A percentile compares a stretch with the other conserved stretches of the same genome.
Conservation (phyloP, 2,888 invertebrate species). For the Cerastoderma edule region DNA sequence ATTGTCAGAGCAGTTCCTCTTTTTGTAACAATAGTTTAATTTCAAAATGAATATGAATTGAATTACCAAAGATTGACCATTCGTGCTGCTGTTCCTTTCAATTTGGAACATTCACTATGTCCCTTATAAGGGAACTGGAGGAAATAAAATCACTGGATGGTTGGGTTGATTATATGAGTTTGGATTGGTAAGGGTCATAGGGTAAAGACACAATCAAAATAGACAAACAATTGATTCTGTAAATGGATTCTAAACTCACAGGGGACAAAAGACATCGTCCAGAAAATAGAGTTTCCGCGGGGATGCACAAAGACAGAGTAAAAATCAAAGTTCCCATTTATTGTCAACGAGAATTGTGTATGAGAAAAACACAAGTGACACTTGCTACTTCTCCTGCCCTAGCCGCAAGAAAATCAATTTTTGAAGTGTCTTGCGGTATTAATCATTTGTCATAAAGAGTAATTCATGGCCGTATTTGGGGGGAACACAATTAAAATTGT, state of each 20-base stretch:
- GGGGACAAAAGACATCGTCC: slow-evolving; percentile 58
- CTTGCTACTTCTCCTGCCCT: slow-evolving; percentile 45
- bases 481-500: slow-evolving; percentile 63
- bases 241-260: slow-evolving; percentile 56
- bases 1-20: too few species aligned
- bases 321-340: slow-evolving; percentile 61
- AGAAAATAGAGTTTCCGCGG: slow-evolving; percentile 58
- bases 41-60: too few species aligned
- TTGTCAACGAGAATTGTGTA: slow-evolving; percentile 51
- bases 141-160: too few species aligned
- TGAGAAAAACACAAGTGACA: slow-evolving; percentile 41
- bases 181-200: too few species aligned
- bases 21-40: too few species aligned
- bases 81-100: too few species aligned
- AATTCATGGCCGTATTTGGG: slow-evolving; percentile 54
- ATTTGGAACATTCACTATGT: too few species aligned
- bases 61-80: too few species aligned
- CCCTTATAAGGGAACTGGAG: too few species aligned
- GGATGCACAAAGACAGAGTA: slow-evolving; percentile 59
- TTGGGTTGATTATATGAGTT: too few species aligned
- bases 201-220: slow-evolving; percentile 54
- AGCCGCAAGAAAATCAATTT: slow-evolving; percentile 47
- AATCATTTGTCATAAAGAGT: slow-evolving; percentile 57
- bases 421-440: slow-evolving; percentile 57
- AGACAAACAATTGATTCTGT: slow-evolving; percentile 63